phyloP scores from a whole-genome alignment of 2,113 vertebrate genomes.

The Lagenorhynchus albirostris region DNA sequence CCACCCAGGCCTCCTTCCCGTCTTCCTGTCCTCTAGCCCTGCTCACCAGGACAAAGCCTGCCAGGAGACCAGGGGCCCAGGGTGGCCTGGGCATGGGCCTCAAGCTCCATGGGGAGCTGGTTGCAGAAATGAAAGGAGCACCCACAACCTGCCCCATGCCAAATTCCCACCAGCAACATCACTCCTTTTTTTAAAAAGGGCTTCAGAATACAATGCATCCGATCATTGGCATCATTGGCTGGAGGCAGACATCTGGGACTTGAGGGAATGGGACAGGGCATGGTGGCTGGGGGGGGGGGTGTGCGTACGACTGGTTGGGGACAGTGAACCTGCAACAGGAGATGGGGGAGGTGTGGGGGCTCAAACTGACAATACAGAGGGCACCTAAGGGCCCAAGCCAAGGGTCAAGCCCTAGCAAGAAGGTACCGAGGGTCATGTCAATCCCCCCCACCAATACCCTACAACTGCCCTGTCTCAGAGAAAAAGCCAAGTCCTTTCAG shows the following conservation, averaged over 20 bases:
- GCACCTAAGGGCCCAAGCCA: no score
- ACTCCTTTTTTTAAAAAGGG: not conserved
- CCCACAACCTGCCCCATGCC: not conserved
- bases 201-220: not conserved
- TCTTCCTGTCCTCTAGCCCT: not conserved
- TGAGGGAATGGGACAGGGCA: not conserved
- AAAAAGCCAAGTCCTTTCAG: not conserved
- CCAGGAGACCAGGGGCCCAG: not conserved
- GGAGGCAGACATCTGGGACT: not conserved
- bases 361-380: not conserved
- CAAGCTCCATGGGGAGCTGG: not conserved
- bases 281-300: rapidly evolving
- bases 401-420: not conserved
- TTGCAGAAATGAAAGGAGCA: not conserved
- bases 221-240: not conserved
- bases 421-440: not conserved
- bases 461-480: not conserved
- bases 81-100: not conserved
- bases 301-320: not conserved
- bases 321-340: not conserved
- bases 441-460: not conserved
- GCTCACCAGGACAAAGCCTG: not conserved
- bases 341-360: no score
- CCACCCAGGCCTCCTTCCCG: conserved; percentile 32
- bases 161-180: not conserved